Conservation (phyloP, 2,797 vertebrate species). For the Esox masquinongy region DNA sequence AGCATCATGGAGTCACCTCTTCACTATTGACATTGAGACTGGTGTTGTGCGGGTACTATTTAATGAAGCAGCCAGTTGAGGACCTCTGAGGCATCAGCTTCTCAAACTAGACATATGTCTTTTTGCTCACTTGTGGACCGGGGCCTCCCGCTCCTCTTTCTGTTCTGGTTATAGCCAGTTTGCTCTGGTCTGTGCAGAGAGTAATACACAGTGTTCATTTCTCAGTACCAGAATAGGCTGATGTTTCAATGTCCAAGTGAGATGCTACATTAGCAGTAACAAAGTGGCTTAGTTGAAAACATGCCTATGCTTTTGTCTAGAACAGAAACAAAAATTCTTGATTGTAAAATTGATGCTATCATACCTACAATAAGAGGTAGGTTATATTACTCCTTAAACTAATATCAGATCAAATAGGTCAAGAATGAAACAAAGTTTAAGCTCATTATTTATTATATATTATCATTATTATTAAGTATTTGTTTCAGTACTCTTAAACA, state of each 20-base stretch:
- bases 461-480: background rate
- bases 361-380: constrained; percentile 33
- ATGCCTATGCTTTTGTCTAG: constrained; percentile 10
- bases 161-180: too few relatives aligned
- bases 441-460: constrained; percentile 42
- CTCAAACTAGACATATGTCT: too few relatives aligned
- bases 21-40: too few relatives aligned
- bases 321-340: background rate
- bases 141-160: too few relatives aligned
- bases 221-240: too few relatives aligned
- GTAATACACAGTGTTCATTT: too few relatives aligned
- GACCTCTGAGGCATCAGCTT: too few relatives aligned
- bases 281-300: constrained; percentile 4
- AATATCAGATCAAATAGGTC: constrained; percentile 29
- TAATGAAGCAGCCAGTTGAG: too few relatives aligned
- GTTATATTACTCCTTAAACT: constrained; percentile 5
- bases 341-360: constrained; percentile 20
- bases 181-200: too few relatives aligned
- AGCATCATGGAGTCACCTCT: too few relatives aligned
- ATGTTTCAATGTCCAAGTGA: constrained; percentile 6
- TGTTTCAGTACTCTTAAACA: constrained; percentile 52
- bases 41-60: too few relatives aligned
- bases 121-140: too few relatives aligned
- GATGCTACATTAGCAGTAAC: constrained; percentile 28
- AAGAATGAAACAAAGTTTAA: constrained; percentile 53